Evolutionary conservation across 2,113 vertebrate species (phyloP).

Genomic region (Xenopus laevis): DNA sequence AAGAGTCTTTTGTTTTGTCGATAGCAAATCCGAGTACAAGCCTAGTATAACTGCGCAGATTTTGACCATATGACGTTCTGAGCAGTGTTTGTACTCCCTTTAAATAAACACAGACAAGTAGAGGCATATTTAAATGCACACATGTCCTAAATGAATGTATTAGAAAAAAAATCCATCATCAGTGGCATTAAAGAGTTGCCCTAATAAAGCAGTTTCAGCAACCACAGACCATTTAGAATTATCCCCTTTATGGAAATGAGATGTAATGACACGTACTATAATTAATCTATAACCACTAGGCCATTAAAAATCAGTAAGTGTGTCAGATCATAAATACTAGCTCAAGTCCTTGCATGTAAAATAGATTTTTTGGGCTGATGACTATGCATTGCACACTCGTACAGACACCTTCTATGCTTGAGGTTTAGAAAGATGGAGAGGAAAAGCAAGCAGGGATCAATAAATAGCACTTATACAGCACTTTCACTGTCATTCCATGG

Average conservation of each 20-base stretch:
- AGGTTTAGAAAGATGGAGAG: not conserved
- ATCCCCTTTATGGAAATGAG: too few species aligned
- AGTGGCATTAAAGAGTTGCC: too few species aligned
- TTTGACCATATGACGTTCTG: too few species aligned
- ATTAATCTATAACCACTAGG: not conserved
- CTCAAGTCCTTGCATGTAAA: not conserved
- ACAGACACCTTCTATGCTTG: not conserved
- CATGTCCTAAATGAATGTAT: too few species aligned
- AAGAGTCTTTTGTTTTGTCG: not conserved
- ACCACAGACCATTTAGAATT: too few species aligned
- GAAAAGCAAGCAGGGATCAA: slow-evolving; percentile 13
- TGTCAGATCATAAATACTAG: not conserved
- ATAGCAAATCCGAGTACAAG: too few species aligned
- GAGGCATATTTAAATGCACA: too few species aligned
- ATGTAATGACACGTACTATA: not conserved
- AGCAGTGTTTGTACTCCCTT: too few species aligned
- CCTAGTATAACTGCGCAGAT: too few species aligned
- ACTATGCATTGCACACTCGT: not conserved
- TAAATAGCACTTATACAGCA: slow-evolving; percentile 13
- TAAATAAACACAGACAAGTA: too few species aligned
- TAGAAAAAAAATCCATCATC: too few species aligned
- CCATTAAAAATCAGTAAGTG: not conserved
- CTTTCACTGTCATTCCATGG: not conserved
- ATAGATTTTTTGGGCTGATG: slow-evolving; percentile 6
- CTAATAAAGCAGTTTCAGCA: too few species aligned